Evolutionary conservation across 2,797 vertebrate species (phyloP), one percentile per base, ranked within the genome.

Genomic region (Eulemur albifrons): DNA sequence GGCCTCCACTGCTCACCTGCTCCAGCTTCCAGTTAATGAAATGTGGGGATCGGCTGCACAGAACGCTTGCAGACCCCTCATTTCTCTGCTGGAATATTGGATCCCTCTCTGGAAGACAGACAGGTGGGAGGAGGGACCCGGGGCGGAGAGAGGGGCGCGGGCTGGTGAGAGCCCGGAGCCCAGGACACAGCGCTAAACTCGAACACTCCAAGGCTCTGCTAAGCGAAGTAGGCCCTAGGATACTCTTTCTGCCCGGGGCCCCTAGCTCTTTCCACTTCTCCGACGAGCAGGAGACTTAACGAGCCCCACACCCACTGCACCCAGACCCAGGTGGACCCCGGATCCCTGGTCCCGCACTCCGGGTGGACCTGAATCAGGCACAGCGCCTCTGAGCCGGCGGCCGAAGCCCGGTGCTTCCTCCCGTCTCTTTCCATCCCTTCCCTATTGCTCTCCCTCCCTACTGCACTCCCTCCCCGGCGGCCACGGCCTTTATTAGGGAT

Each of bases 401-500:
- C 85, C 27, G 63, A 30, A 8, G 93, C 93, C 90, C 1, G 30
- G 63, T 38, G 89, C 86, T 96, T 87, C 91, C 95, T 91, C 85
- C 88, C 86, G 57, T 80, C 90, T 94, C 96, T 75, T 96, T 94
- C 65, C 95, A 90, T 95, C 84, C 94, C 95, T 97, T 96, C 94
- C 76, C 88, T 81, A 96, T 93, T 88, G 91, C 97, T 97, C 89
- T 92, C 95, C 90, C 96, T 97, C 96, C 97, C 93, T 90, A 54
- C 88, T 35, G 73, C 75, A 69, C 97, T 98, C 96, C 98, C 97
- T 98, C 98, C 97, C 97, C 94, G 81, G 98, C 97, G 97, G 98
- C 98, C 97, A 98, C 98, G 98, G 98, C 98, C 97, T 98, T 98
- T 98, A 98, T 99, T 98, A 98, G 94, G 98, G 98, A 98, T 98